These are phyloP conservation scores for Ginglymostoma cirratum DNA, from an alignment of 2,113 vertebrate genomes.

Conservation along the genomic window DNA sequence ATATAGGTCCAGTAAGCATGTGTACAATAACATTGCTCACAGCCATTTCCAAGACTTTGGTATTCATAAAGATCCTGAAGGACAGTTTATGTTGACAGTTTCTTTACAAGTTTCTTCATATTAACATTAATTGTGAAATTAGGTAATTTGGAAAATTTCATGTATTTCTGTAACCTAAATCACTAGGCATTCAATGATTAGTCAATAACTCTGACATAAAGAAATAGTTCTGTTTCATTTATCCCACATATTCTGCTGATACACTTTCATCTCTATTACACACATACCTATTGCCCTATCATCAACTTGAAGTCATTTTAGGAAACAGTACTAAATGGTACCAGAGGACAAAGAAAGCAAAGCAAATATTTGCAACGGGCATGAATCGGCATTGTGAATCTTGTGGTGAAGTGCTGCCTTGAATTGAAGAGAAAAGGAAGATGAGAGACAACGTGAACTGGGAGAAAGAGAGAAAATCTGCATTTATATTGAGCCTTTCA, in stretches of 20 bases:
- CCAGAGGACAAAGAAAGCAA: neutral
- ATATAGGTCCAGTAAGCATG: neutral
- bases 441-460: neutral
- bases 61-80: neutral
- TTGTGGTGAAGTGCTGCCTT: neutral
- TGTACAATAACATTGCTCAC: neutral
- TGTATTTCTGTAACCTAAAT: neutral
- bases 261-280: neutral
- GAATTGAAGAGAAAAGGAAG: neutral
- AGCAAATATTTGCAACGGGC: neutral
- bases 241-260: neutral
- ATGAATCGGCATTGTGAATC: neutral
- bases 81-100: neutral
- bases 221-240: neutral
- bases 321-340: neutral
- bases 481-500: neutral
- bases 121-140: neutral
- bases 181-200: neutral
- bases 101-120: neutral
- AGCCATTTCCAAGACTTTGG: neutral
- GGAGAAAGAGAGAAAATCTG: neutral
- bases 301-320: neutral
- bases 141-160: neutral
- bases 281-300: neutral
- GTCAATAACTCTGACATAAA: neutral